phyloP scores from a whole-genome alignment of 1,140 invertebrate species.

The Chlorops oryzae region DNA sequence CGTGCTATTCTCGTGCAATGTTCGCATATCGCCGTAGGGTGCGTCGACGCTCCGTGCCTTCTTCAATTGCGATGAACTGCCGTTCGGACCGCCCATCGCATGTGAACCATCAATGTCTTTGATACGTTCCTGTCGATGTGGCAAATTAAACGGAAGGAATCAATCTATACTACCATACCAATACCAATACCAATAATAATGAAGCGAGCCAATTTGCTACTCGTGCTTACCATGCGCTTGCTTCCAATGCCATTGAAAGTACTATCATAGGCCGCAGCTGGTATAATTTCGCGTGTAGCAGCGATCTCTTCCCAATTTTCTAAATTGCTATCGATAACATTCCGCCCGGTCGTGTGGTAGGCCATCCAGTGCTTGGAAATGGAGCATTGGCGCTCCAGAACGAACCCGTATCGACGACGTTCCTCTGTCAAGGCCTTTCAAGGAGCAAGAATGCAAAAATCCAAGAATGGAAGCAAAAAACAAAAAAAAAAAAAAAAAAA shows the following conservation, averaged over 20 bases:
- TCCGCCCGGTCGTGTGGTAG: slow-evolving; percentile 73
- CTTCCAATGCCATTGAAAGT: slow-evolving; percentile 24
- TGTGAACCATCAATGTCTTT: slow-evolving; percentile 52
- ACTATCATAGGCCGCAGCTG: slow-evolving; percentile 37
- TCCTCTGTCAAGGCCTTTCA: slow-evolving; percentile 88
- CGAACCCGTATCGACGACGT: slow-evolving; percentile 84
- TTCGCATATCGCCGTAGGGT: slow-evolving; percentile 73
- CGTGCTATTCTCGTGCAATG: slow-evolving; percentile 49
- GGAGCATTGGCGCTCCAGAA: slow-evolving; percentile 84
- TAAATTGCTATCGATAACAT: slow-evolving; percentile 70
- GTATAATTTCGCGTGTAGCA: slow-evolving; percentile 72
- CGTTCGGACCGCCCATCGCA: slow-evolving; percentile 22
- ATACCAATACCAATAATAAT: no score
- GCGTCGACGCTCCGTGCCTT: slow-evolving; percentile 86
- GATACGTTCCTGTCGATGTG: slow-evolving; percentile 43
- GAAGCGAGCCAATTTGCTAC: no score
- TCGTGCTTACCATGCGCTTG: slow-evolving; percentile 36
- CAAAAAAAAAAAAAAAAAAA: not conserved
- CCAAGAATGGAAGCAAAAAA: no score
- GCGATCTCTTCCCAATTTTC: slow-evolving; percentile 86
- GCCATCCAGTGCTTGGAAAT: slow-evolving; percentile 86
- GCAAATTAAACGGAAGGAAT: not conserved
- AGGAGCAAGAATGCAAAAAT: not conserved
- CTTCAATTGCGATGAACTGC: slow-evolving; percentile 64
- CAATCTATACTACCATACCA: not conserved